Evolutionary conservation across 2,888 invertebrate species (phyloP), one percentile per base, ranked within the genome.

Genomic region (Aspidapion aeneum): DNA sequence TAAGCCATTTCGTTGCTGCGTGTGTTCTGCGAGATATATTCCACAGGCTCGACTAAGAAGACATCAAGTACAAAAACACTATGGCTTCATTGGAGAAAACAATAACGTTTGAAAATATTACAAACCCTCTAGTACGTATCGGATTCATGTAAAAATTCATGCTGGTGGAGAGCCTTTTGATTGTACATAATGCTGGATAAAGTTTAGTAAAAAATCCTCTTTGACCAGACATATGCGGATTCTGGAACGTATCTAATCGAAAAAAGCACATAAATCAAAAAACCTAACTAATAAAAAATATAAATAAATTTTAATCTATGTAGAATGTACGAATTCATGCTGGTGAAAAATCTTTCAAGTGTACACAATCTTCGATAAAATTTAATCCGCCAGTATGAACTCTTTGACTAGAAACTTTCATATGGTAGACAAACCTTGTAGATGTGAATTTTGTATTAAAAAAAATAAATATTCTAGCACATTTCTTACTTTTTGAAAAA

Each of bases 391-490:
- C n/a, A 3, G 12, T 35, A 12, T 7, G 5, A 7, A 3, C 12
- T 12, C 35, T 7, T 35, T 35, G 3, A 35, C 5, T 7, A 12
- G 3, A 7, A n/a, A n/a, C n/a, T n/a, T n/a, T 0, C 86, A 85
- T 59, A 82, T 82, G 0, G 82, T 83, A 2, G 77, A 81, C 0
- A 75, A 83, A 22, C 85, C 85, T 2, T 52, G 16, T n/a, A n/a
- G 3, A 35, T 68, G 68, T 19, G 61, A 65, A 9, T 17, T 49
- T 1, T 68, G 68, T 35, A 20, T 54, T 1, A 67, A 65, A 54
- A 18, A 12, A 9, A 18, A 49, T 18, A 50, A 72, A 19, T 75
- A 76, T 57, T 72, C 72, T 1, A 73, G 75, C 3, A 74, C 75
- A 16, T 70, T 77, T 20, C 72, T 71, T 18, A 75, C 75, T 2